A percentile compares a stretch with the other conserved stretches of the same genome.
Evolutionary conservation across 2,797 vertebrate genomes (phyloP).

Genomic region (Chaunax sp.): DNA sequence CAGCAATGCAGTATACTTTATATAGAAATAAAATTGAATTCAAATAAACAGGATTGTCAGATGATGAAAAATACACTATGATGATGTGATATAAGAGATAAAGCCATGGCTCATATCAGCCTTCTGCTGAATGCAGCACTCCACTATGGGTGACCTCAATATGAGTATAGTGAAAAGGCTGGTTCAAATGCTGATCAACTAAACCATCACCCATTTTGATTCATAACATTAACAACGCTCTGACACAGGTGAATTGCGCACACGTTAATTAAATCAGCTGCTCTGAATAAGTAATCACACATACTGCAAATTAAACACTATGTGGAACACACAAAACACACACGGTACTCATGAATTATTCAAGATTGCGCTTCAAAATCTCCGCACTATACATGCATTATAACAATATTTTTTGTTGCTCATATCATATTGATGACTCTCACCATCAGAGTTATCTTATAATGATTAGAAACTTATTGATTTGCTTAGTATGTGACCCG

Average conservation of each 20-base stretch:
- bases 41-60: constrained; percentile 31
- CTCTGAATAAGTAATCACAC: constrained; percentile 61
- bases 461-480: constrained; percentile 19
- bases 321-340: constrained; percentile 27
- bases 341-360: constrained; percentile 55
- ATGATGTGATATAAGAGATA: constrained; percentile 24
- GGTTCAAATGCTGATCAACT: constrained; percentile 17
- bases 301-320: constrained; percentile 49
- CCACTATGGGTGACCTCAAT: constrained; percentile 57
- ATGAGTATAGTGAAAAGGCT: constrained; percentile 35
- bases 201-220: constrained; percentile 14
- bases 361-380: constrained; percentile 52
- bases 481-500: constrained; percentile 51
- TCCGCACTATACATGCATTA: constrained; percentile 29
- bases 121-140: constrained; percentile 17
- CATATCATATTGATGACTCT: constrained; percentile 32
- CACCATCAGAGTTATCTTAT: not conserved
- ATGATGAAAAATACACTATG: constrained; percentile 29
- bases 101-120: constrained; percentile 31
- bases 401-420: constrained; percentile 28
- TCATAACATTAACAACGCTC: not conserved
- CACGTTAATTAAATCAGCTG: constrained; percentile 51
- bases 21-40: constrained; percentile 54
- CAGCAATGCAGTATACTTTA: constrained; percentile 49
- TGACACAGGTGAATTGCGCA: constrained; percentile 18